Evolutionary conservation across 1,140 invertebrate genomes (phyloP).

Genomic region (Bombus pascuorum): DNA sequence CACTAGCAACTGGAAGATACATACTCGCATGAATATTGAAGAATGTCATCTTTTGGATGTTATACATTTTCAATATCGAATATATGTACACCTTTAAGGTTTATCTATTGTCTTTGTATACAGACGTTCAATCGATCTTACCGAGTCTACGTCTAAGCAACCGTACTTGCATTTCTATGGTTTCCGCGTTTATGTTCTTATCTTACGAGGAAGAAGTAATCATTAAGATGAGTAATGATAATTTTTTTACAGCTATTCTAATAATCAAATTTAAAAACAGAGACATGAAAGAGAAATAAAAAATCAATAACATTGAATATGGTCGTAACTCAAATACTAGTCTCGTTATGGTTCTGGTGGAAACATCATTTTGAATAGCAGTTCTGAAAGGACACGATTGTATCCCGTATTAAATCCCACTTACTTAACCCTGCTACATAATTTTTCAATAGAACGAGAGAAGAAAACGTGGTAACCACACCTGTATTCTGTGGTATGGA

Average conservation of each 20-base stretch:
- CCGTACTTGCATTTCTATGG: constrained; percentile 54
- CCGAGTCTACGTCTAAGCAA: constrained; percentile 13
- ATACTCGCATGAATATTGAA: background rate
- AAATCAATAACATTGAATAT: no score
- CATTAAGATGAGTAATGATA: background rate
- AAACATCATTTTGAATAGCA: background rate
- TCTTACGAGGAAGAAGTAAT: background rate
- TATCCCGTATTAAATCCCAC: background rate
- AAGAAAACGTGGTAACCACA: constrained; percentile 61
- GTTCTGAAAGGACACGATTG: background rate
- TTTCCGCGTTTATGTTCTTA: constrained; percentile 19
- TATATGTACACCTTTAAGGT: background rate
- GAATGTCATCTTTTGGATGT: background rate
- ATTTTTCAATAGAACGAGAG: constrained; percentile 28
- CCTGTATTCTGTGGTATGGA: constrained; percentile 68
- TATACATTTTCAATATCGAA: background rate
- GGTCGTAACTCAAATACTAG: background rate
- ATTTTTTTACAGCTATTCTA: background rate
- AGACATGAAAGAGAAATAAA: background rate
- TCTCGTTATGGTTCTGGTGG: background rate
- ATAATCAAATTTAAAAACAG: background rate
- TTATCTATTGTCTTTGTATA: background rate
- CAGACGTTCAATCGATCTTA: constrained; percentile 22
- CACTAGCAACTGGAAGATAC: constrained; percentile 89
- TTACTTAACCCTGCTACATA: constrained; percentile 1